Evolutionary conservation across 2,888 invertebrate species (phyloP).

Genomic region (Drosophila histrio): DNA sequence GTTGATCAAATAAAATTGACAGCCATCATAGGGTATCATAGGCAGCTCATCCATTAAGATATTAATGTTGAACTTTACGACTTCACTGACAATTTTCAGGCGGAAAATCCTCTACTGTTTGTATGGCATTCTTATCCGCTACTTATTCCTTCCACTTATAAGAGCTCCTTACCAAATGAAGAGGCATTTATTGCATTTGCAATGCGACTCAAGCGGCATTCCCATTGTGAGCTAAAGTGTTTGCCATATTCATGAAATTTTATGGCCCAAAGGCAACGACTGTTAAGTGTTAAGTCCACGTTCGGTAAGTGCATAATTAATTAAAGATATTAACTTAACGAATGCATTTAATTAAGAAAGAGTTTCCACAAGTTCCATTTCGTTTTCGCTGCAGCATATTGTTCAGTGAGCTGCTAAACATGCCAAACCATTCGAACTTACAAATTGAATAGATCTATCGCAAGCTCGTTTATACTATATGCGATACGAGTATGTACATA

Average conservation of each 20-base stretch:
- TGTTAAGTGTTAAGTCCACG: slow-evolving; percentile 50
- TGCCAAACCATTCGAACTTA: slow-evolving; percentile 65
- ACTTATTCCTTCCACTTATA: background rate
- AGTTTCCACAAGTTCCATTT: background rate
- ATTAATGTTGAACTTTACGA: background rate
- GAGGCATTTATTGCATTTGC: slow-evolving; percentile 29
- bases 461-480: slow-evolving; percentile 20
- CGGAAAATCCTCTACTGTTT: background rate
- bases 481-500: background rate
- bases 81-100: background rate
- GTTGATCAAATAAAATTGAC: background rate
- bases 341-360: slow-evolving; percentile 10
- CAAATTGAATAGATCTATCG: slow-evolving; percentile 72
- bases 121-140: background rate
- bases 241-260: slow-evolving; percentile 59
- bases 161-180: background rate
- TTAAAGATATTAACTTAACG: slow-evolving; percentile 37
- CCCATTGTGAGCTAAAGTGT: slow-evolving; percentile 33
- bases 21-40: background rate
- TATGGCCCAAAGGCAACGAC: slow-evolving; percentile 31
- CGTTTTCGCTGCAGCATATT: slow-evolving; percentile 31
- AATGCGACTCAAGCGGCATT: slow-evolving; percentile 11
- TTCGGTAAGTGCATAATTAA: slow-evolving; percentile 48
- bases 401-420: slow-evolving; percentile 69
- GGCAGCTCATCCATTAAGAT: background rate